These are phyloP conservation scores for Eupithecia inturbata DNA, from an alignment of 2,888 invertebrate genomes.

Conservation along the genomic window DNA sequence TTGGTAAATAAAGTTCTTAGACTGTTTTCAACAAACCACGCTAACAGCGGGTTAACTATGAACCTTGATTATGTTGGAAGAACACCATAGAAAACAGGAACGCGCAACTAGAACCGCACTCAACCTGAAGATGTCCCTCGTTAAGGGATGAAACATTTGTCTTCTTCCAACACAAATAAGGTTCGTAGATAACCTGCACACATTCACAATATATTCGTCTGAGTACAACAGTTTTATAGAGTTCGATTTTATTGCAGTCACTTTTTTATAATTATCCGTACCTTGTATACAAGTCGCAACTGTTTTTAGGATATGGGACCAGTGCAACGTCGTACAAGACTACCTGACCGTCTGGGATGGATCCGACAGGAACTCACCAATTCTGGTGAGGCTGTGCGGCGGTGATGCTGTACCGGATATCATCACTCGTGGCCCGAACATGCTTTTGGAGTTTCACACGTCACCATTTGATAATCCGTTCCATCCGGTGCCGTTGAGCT, in stretches of 20 bases:
- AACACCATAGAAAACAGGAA: too few relatives aligned
- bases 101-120: too few relatives aligned
- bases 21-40: too few relatives aligned
- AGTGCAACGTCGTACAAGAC: slow-evolving; percentile 92
- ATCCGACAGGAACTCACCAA: slow-evolving; percentile 87
- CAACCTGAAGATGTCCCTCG: too few relatives aligned
- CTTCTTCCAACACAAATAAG: background rate
- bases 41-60: too few relatives aligned
- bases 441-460: slow-evolving; percentile 91
- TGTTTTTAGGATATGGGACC: slow-evolving; percentile 89
- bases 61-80: too few relatives aligned
- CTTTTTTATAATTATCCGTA: background rate
- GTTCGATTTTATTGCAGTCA: background rate
- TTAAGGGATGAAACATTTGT: background rate
- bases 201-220: background rate
- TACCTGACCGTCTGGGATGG: slow-evolving; percentile 93
- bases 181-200: too few relatives aligned
- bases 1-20: too few relatives aligned
- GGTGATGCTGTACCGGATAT: slow-evolving; percentile 93
- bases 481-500: slow-evolving; percentile 90
- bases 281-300: slow-evolving; percentile 1
- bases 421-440: slow-evolving; percentile 89
- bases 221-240: background rate
- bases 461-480: slow-evolving; percentile 92
- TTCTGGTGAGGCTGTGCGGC: slow-evolving; percentile 91